Evolutionary conservation across 2,797 vertebrate species (phyloP).

Genomic region (Hoplostethus atlanticus): DNA sequence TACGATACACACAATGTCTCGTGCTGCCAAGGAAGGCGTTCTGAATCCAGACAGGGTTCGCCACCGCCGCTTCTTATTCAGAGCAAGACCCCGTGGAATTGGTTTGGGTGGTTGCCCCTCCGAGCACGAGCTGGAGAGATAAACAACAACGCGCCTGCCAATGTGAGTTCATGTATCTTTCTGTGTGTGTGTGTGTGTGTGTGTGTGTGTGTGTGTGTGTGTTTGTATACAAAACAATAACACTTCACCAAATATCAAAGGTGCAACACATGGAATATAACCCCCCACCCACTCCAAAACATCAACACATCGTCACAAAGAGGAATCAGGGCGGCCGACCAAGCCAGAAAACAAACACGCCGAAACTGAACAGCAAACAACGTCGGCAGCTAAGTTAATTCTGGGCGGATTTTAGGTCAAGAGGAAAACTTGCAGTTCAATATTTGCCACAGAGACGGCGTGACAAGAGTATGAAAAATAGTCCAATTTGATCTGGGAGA

Average conservation of each 20-base stretch:
- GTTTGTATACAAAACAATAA: conserved; percentile 57
- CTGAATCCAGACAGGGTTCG: conserved; percentile 57
- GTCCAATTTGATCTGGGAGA: conserved; percentile 52
- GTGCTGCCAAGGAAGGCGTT: conserved; percentile 38
- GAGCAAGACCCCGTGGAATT: conserved; percentile 54
- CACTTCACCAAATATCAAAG: conserved; percentile 46
- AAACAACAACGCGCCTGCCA: conserved; percentile 12
- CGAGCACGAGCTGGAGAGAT: conserved; percentile 59
- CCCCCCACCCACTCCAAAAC: conserved; percentile 37
- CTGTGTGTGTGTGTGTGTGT: conserved; percentile 2
- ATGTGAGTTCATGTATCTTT: conserved; percentile 42
- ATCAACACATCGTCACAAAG: conserved; percentile 37
- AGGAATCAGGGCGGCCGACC: conserved; percentile 18
- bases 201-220: background rate
- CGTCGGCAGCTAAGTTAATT: conserved; percentile 57
- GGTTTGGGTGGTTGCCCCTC: conserved; percentile 57
- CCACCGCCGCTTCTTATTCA: conserved; percentile 63
- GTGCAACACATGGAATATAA: conserved; percentile 47
- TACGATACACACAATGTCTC: conserved; percentile 16
- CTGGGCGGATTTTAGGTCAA: conserved; percentile 56
- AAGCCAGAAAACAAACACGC: conserved; percentile 32
- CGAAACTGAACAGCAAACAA: conserved; percentile 16
- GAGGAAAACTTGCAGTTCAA: conserved; percentile 48
- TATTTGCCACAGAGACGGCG: conserved; percentile 35
- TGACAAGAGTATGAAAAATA: conserved; percentile 66